These are phyloP conservation scores for Caenorhabditis sp. DNA, from an alignment of 2,888 invertebrate species.

Conservation along the genomic window DNA sequence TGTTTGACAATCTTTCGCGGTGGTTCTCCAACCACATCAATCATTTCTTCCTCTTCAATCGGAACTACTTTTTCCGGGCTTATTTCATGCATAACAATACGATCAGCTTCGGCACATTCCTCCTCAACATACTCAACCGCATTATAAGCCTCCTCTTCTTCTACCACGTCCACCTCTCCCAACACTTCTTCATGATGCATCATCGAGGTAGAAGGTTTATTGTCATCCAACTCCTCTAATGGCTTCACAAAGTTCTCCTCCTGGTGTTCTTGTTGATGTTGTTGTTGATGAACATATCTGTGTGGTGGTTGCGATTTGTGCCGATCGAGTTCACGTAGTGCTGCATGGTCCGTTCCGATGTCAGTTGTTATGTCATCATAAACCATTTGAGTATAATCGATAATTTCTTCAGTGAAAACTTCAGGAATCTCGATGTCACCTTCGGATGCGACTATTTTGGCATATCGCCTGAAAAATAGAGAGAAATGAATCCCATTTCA, in stretches of 20 bases:
- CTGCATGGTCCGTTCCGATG: no score
- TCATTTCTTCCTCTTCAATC: background rate
- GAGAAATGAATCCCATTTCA: no score
- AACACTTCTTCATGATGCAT: constrained; percentile 13
- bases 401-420: background rate
- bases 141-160: constrained; percentile 1
- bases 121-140: constrained; percentile 1
- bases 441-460: background rate
- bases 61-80: background rate
- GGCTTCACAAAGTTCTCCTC: background rate
- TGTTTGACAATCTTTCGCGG: background rate
- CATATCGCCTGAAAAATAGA: background rate
- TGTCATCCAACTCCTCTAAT: background rate
- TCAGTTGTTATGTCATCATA: background rate
- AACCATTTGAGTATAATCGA: background rate
- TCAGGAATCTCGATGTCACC: background rate
- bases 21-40: constrained; percentile 3
- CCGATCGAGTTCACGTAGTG: background rate
- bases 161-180: constrained; percentile 14
- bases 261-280: background rate
- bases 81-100: background rate
- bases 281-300: background rate
- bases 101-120: constrained; percentile 4
- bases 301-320: constrained; percentile 1
- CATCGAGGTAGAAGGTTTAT: background rate